Percentiles rank a stretch among this genome's conserved stretches.
Evolutionary conservation across 1,140 invertebrate genomes (phyloP).

Genomic region (Asobara japonica): DNA sequence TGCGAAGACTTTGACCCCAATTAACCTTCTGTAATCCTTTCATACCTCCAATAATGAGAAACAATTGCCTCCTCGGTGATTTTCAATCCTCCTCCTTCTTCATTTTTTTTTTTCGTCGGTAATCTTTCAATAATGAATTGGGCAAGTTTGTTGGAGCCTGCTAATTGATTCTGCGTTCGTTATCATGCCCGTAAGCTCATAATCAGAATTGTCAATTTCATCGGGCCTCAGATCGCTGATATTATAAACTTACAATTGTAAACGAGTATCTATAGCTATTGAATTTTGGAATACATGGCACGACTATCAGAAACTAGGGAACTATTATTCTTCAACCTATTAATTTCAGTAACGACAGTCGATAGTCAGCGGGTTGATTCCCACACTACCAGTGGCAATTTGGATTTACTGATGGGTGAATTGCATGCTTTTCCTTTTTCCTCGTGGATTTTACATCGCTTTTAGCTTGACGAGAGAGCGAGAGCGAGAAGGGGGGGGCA

Average conservation of each 20-base stretch:
- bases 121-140: background rate
- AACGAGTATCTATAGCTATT: too few species aligned
- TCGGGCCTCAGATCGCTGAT: too few species aligned
- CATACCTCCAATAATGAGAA: background rate
- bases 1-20: background rate
- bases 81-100: background rate
- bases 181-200: background rate
- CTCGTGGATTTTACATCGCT: background rate
- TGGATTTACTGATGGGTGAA: conserved; percentile 39
- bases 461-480: background rate
- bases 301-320: conserved; percentile 30
- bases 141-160: background rate
- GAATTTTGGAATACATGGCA: conserved; percentile 57
- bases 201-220: background rate
- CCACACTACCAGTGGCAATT: conserved; percentile 42
- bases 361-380: conserved; percentile 45
- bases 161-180: background rate
- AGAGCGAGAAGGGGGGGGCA: too few species aligned
- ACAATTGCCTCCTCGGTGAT: background rate
- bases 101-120: background rate
- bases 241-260: too few species aligned
- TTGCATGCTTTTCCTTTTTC: conserved; percentile 11
- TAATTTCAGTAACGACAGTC: conserved; percentile 47
- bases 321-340: conserved; percentile 57
- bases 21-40: background rate